A percentile compares a stretch with the other conserved stretches of the same genome.
phyloP scores from a whole-genome alignment of 2,797 vertebrate species.

The Pipistrellus pygmaeus region DNA sequence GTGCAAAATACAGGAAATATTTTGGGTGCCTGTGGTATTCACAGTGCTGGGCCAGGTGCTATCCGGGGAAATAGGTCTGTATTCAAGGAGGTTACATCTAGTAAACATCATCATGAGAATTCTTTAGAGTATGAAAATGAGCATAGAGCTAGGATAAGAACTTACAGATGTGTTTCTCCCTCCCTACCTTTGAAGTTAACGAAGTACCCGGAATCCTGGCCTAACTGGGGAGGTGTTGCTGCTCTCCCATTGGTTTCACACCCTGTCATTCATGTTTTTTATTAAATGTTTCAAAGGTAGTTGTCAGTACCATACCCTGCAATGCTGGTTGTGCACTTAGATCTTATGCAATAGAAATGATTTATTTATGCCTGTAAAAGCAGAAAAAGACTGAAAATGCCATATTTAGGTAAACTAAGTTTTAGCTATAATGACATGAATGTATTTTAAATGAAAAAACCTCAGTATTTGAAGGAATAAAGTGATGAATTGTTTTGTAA shows the following conservation, averaged over 20 bases:
- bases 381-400: constrained; percentile 11
- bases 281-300: background rate
- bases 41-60: background rate
- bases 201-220: background rate
- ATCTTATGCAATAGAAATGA: background rate
- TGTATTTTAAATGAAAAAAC: constrained; percentile 49
- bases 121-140: background rate
- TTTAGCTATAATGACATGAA: background rate
- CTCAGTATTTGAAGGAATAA: constrained; percentile 44
- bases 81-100: background rate
- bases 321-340: background rate
- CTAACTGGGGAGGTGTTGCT: background rate
- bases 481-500: constrained; percentile 60
- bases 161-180: background rate
- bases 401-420: background rate
- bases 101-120: background rate
- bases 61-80: background rate
- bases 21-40: background rate
- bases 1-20: background rate
- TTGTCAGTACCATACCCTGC: background rate
- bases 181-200: background rate
- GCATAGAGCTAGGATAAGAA: background rate
- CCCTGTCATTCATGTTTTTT: background rate
- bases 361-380: background rate
- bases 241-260: background rate